Base-by-base conservation (phyloP, 2,888 invertebrate species). In the Drosophila prolongata region DNA sequence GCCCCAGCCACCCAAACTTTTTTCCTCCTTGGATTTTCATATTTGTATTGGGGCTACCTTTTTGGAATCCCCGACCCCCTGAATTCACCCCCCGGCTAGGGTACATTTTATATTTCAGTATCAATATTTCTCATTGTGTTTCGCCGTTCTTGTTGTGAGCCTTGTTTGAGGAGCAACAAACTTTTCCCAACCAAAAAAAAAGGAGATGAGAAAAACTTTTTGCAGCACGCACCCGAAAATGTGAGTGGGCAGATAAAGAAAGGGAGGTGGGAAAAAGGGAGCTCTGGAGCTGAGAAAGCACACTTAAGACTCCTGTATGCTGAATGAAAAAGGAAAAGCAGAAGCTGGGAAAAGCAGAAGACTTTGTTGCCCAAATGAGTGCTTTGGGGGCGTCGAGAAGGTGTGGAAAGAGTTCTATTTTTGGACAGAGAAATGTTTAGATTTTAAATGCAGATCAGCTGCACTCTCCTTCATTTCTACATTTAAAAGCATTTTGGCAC, bases 111-210 rank as follows among this genome's bases (percentile, higher is more conserved):
- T 64, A 71, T 73, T 87, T 83, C 80, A 76, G 86, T 83, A 83
- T 86, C 80, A 83, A 83, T 86, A 83, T 85, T 83, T 80, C 76
- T 67, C 55, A 76, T 83, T 87, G 79, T 82, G 62, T 72, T 73
- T 59, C 66, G 53, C 43, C 35, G 40, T 44, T 64, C 62, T 42
- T 49, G 53, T 53, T 53, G 50, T 66, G 57, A 54, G 61, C 66
- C 70, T 67, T 67, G 75, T 78, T 68, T 62, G 64, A 56, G 73
- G 24, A 72, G 61, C 67, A 61, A 47, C 57, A 66, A 79, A 79
- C 77, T 68, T 79, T 79, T 56, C 40, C 35, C 24, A 10, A 14
- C 46, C 46, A 6, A 42, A 35, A 27, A n/a, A 6, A 35, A 27
- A n/a, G 9, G 40, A 47, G 34, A 54, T 30, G 38, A 47, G 57